Percentiles rank a stretch among this genome's conserved stretches.
phyloP scores from a whole-genome alignment of 2,797 vertebrate genomes.

The Atherinosoma microstoma region DNA sequence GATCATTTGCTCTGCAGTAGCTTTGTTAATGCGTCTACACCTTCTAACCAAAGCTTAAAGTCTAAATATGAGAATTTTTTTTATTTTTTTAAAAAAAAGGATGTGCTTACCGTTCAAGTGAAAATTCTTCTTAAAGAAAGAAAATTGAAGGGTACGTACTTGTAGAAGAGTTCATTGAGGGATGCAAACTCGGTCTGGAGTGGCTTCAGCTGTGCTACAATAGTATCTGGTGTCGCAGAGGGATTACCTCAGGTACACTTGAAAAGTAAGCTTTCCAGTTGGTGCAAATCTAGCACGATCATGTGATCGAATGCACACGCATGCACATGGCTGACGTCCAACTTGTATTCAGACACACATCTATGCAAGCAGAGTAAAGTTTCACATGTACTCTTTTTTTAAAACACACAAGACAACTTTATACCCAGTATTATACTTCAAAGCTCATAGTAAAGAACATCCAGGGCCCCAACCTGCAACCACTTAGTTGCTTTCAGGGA shows the following conservation, averaged over 20 bases:
- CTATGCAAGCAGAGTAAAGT: background rate
- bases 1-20: conserved; percentile 8
- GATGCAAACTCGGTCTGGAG: background rate
- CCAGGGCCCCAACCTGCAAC: background rate
- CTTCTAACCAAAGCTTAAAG: background rate
- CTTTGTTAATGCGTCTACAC: background rate
- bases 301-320: conserved; percentile 43
- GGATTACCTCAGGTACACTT: conserved; percentile 19
- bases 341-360: conserved; percentile 31
- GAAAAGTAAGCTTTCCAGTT: conserved; percentile 30
- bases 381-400: background rate
- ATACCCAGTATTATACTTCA: background rate
- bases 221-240: background rate
- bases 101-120: no score
- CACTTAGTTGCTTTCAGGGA: no score
- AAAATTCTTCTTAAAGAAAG: no score
- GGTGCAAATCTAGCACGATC: conserved; percentile 55
- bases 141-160: no score
- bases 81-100: background rate
- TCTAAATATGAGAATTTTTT: background rate
- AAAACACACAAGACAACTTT: background rate
- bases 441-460: background rate
- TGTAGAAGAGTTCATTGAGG: background rate
- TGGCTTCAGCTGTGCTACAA: background rate
- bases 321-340: conserved; percentile 20